phyloP scores from a whole-genome alignment of 2,113 vertebrate genomes.

The Hystrix cristata region DNA sequence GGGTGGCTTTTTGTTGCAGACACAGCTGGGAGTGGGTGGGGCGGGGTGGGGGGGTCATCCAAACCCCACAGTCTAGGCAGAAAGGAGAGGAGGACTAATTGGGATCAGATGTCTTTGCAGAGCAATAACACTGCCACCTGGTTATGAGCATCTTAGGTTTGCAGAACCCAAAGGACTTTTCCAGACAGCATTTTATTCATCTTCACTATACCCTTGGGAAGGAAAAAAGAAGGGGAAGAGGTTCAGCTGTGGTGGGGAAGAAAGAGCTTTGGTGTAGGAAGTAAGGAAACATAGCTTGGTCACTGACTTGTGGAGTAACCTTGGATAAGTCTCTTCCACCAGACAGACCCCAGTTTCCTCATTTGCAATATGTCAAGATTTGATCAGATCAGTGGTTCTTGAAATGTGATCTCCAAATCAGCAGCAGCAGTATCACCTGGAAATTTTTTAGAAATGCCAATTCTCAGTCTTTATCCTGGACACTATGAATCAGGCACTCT shows the following conservation, averaged over 20 bases:
- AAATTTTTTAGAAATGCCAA: conserved; percentile 35
- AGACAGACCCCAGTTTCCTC: background rate
- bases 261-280: conserved; percentile 56
- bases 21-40: conserved; percentile 37
- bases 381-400: background rate
- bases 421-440: background rate
- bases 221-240: conserved; percentile 12
- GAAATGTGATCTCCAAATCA: background rate
- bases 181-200: conserved; percentile 71
- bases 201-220: conserved; percentile 57
- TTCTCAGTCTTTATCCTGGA: conserved; percentile 16
- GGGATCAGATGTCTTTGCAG: conserved; percentile 68
- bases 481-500: background rate
- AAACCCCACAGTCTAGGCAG: conserved; percentile 64
- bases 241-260: conserved; percentile 40
- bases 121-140: conserved; percentile 67
- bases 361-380: conserved; percentile 30
- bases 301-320: conserved; percentile 31
- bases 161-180: conserved; percentile 69
- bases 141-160: conserved; percentile 70
- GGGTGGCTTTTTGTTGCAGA: conserved; percentile 63
- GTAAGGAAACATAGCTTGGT: conserved; percentile 7
- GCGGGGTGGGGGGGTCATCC: background rate
- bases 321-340: conserved; percentile 37
- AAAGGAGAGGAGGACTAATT: conserved; percentile 64